Evolutionary conservation across 2,797 vertebrate genomes (phyloP).

Genomic region (Syngnathus acus): DNA sequence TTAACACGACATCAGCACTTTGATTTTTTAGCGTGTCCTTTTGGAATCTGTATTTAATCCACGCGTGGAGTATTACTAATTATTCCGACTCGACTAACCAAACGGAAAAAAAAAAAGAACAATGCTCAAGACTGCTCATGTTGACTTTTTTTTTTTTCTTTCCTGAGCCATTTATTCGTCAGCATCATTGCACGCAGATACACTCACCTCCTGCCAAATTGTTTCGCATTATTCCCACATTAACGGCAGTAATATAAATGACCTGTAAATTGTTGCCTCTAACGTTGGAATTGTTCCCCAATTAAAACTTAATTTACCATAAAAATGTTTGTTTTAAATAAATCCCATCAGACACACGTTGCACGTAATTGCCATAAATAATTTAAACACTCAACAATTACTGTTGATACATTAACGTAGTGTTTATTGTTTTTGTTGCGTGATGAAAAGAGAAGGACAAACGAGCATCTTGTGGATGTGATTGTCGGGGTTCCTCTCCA

Average conservation of each 20-base stretch:
- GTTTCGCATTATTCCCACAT: not conserved
- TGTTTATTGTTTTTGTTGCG: too few species aligned
- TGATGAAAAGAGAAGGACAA: not conserved
- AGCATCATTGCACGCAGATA: not conserved
- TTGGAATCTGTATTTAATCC: conserved; percentile 43
- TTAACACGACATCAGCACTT: not conserved
- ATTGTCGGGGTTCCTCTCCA: conserved; percentile 59
- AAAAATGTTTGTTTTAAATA: not conserved
- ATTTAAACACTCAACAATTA: not conserved
- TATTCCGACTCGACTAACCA: not conserved
- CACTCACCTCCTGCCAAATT: not conserved
- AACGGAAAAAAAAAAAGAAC: not conserved
- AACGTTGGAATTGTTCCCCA: not conserved
- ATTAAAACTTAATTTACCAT: not conserved
- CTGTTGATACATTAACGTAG: too few species aligned
- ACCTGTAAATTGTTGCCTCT: not conserved
- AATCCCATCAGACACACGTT: not conserved
- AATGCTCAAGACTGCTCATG: not conserved
- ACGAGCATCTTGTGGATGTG: conserved; percentile 35
- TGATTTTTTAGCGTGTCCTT: not conserved
- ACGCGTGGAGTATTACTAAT: conserved; percentile 47
- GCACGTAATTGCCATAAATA: not conserved
- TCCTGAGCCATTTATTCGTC: not conserved
- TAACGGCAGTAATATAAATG: not conserved
- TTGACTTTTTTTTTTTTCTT: not conserved